Evolutionary conservation across 1,140 invertebrate species (phyloP).

Genomic region (Drosophila truncata): DNA sequence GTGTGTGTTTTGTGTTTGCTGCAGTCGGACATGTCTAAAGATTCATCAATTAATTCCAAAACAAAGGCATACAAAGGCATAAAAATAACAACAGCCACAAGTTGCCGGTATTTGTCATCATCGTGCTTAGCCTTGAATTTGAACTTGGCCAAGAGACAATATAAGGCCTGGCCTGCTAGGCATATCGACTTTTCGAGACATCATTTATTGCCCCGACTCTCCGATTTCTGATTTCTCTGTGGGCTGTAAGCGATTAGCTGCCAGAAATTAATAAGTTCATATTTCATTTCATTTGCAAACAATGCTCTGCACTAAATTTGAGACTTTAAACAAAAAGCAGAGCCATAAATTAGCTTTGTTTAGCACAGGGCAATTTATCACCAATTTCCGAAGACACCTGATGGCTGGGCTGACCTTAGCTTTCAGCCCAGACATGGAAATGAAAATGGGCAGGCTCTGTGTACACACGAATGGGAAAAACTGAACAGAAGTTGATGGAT

Average conservation of each 20-base stretch:
- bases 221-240: constrained; percentile 20
- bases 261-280: constrained; percentile 47
- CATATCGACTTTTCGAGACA: constrained; percentile 45
- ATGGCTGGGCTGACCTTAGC: constrained; percentile 42
- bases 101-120: constrained; percentile 43
- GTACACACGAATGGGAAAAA: constrained; percentile 23
- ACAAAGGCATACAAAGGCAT: constrained; percentile 36
- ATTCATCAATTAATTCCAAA: constrained; percentile 44
- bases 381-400: constrained; percentile 30
- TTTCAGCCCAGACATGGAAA: constrained; percentile 11
- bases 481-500: constrained; percentile 31
- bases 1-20: constrained; percentile 15
- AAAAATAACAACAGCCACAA: constrained; percentile 26
- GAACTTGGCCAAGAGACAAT: constrained; percentile 73
- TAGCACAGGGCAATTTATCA: constrained; percentile 56
- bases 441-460: constrained; percentile 17
- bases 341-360: constrained; percentile 59
- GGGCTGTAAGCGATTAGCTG: constrained; percentile 60
- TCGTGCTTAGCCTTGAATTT: constrained; percentile 79
- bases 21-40: constrained; percentile 36
- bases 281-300: constrained; percentile 43
- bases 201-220: constrained; percentile 39
- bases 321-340: constrained; percentile 28
- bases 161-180: constrained; percentile 52
- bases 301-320: constrained; percentile 50